These are phyloP conservation scores for Festucalex cinctus DNA, from an alignment of 2,113 vertebrate genomes.

Conservation along the genomic window DNA sequence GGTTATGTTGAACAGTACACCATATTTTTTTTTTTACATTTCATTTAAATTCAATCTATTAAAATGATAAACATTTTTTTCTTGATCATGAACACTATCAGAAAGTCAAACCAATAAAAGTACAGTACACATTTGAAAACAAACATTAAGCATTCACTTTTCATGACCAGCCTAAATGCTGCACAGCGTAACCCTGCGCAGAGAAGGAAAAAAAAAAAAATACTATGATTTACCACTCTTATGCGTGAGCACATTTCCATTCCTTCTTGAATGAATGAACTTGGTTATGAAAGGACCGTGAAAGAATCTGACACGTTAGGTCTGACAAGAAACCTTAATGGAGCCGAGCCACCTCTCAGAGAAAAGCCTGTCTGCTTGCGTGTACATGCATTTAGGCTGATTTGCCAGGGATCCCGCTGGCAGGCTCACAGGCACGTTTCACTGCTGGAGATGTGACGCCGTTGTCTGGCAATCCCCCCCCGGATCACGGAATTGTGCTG, in stretches of 20 bases:
- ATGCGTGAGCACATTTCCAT: conserved; percentile 38
- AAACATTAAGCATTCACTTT: no score
- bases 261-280: conserved; percentile 25
- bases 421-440: conserved; percentile 61
- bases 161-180: no score
- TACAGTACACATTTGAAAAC: no score
- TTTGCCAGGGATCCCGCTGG: conserved; percentile 56
- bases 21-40: no score
- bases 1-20: not conserved
- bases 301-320: conserved; percentile 27
- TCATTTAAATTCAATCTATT: no score
- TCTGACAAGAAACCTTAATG: conserved; percentile 34
- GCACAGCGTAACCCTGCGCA: not conserved
- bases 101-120: no score
- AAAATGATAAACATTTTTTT: no score
- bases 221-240: conserved; percentile 29
- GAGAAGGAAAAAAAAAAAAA: conserved; percentile 17
- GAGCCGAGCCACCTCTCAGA: conserved; percentile 38
- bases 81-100: no score
- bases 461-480: conserved; percentile 63
- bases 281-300: conserved; percentile 21
- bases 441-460: conserved; percentile 51
- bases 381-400: conserved; percentile 62
- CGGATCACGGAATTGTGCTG: conserved; percentile 40
- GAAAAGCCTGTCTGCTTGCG: conserved; percentile 49